phyloP scores from a whole-genome alignment of 2,888 invertebrate genomes.

The Drosophila lutescens region DNA sequence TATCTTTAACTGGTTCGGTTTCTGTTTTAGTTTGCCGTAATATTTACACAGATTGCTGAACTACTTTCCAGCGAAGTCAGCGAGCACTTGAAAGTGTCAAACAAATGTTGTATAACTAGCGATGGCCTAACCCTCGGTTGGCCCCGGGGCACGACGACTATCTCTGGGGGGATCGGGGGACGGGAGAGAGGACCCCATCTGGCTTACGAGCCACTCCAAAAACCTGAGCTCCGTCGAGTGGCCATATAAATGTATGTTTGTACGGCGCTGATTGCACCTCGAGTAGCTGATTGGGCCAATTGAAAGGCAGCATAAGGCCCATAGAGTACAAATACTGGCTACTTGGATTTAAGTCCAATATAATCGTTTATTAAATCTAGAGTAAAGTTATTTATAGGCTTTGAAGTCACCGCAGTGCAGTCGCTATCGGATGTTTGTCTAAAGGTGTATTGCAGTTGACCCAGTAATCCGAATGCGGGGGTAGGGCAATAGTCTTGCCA shows the following conservation, averaged over 20 bases:
- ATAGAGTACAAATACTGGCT: conserved; percentile 31
- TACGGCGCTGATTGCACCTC: conserved; percentile 62
- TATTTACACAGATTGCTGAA: conserved; percentile 69
- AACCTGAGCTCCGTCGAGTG: conserved; percentile 57
- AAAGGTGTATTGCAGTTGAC: conserved; percentile 28
- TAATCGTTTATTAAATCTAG: conserved; percentile 77
- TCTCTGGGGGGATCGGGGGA: conserved; percentile 22
- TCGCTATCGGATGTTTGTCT: conserved; percentile 23
- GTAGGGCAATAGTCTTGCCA: conserved; percentile 10
- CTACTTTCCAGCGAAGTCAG: conserved; percentile 58
- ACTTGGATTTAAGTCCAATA: conserved; percentile 65
- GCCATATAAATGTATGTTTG: conserved; percentile 41
- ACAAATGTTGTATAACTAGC: conserved; percentile 64
- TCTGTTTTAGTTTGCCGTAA: conserved; percentile 42
- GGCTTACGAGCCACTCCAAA: conserved; percentile 48
- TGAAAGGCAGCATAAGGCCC: conserved; percentile 25
- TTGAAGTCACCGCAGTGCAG: conserved; percentile 60
- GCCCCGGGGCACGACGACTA: conserved; percentile 29
- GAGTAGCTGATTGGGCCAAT: conserved; percentile 60
- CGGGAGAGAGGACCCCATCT: neutral
- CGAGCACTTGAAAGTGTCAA: conserved; percentile 68
- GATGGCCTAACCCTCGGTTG: conserved; percentile 30
- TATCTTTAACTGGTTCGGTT: conserved; percentile 6
- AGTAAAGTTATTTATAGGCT: conserved; percentile 71
- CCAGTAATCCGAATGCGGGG: conserved; percentile 17